These are phyloP conservation scores for Carcina quercana DNA, from an alignment of 2,888 invertebrate genomes.

Conservation along the genomic window DNA sequence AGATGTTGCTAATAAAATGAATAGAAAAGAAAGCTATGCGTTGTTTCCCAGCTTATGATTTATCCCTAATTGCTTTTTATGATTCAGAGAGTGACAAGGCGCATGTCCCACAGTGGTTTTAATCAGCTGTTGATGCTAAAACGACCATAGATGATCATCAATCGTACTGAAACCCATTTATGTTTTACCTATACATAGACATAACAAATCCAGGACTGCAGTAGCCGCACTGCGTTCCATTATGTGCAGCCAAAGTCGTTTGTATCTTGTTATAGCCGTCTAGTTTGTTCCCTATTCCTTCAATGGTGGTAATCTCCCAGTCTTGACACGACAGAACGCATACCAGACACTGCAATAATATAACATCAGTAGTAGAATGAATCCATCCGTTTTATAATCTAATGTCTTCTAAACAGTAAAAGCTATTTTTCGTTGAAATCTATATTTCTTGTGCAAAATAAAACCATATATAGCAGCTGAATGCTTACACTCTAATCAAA, in stretches of 20 bases:
- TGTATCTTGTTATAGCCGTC: conserved; percentile 80
- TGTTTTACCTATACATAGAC: conserved; percentile 76
- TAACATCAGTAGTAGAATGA: too few species aligned
- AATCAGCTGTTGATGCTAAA: not conserved
- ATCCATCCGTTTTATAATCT: too few species aligned
- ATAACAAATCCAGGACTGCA: conserved; percentile 86
- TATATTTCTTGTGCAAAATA: not conserved
- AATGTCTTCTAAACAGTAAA: not conserved
- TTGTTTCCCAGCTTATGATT: too few species aligned
- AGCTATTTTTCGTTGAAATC: not conserved
- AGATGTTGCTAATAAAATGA: too few species aligned
- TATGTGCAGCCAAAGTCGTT: conserved; percentile 72
- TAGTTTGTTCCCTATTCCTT: conserved; percentile 75
- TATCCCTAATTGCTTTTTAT: too few species aligned
- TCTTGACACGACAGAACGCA: conserved; percentile 60
- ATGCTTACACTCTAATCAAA: too few species aligned
- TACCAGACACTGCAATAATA: conserved; percentile 49
- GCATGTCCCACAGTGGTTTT: not conserved
- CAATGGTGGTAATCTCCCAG: conserved; percentile 79
- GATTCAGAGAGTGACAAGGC: too few species aligned
- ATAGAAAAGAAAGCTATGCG: too few species aligned
- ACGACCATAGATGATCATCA: not conserved
- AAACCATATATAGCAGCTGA: not conserved
- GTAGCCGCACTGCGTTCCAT: conserved; percentile 83
- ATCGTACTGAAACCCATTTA: not conserved